phyloP scores from a whole-genome alignment of 2,797 vertebrate genomes.

The Martes flavigula region DNA sequence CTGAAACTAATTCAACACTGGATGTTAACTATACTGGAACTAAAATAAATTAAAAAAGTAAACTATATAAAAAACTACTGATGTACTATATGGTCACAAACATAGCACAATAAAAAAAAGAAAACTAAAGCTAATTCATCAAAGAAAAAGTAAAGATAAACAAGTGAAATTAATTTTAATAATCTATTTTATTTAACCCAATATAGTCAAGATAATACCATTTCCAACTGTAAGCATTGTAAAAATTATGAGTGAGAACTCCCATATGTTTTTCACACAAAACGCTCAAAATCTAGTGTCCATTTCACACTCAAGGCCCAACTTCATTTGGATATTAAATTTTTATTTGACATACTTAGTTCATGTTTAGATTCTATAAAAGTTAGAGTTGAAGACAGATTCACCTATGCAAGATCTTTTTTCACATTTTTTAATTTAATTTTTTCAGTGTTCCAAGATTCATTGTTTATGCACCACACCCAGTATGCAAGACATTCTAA shows the following conservation, averaged over 20 bases:
- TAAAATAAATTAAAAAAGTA: background rate
- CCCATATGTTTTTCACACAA: background rate
- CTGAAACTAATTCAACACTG: background rate
- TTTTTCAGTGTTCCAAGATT: too few relatives aligned
- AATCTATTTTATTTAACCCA: background rate
- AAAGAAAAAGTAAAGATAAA: background rate
- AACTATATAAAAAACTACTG: background rate
- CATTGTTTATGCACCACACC: too few relatives aligned
- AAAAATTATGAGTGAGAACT: background rate
- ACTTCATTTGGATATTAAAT: background rate
- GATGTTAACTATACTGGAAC: background rate
- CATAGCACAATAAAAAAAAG: too few relatives aligned
- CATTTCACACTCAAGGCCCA: background rate
- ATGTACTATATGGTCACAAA: too few relatives aligned
- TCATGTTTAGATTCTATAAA: slow-evolving; percentile 35
- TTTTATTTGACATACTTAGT: background rate
- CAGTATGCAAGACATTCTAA: slow-evolving; percentile 7
- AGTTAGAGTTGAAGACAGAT: slow-evolving; percentile 2
- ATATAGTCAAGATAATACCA: background rate
- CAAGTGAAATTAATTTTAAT: background rate
- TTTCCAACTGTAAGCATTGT: background rate
- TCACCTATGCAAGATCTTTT: background rate
- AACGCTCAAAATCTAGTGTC: background rate
- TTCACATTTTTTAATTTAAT: too few relatives aligned
- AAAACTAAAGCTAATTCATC: too few relatives aligned